Base-by-base conservation (phyloP, 1,140 invertebrate species). In the Micrasema minimum region DNA sequence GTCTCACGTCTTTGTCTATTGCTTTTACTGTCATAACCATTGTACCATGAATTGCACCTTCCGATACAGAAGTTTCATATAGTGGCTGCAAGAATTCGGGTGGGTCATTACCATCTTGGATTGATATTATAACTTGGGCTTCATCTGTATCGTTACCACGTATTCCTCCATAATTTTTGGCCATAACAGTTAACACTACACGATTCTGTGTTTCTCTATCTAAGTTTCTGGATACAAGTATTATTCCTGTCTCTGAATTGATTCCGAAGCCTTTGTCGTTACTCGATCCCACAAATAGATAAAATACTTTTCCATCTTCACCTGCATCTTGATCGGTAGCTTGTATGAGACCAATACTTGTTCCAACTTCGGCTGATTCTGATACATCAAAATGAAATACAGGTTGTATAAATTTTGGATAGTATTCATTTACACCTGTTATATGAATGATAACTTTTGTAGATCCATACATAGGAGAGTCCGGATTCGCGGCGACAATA, bases 51-150 rank as follows among this genome's bases (percentile, higher is more conserved):
- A 78, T 71, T 0, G 89, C 91, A 26, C 90, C 91, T 84, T 98
- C 96, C 14, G 90, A 91, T 5, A 97, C 86, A 31, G 83, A 87
- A 0, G 90, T 88, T 71, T 92, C 88, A 79, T 97, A 97, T 18
- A 88, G 78, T 22, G 85, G 85, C 75, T 93, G 87, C 9, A 91
- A 79, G 79, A 98, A 98, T 80, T 96, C 93, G 0, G 96, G 96
- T 2, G 96, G 95, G 85, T 98, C 96, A 78, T 98, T 98, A 3
- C 96, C 95, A 81, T 98, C 96, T 85, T 97, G 93, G 62, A 98
- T 94, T 0, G 91, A 93, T 66, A 98, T 92, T 23, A 95, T 93
- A 0, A 98, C 92, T 82, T 95, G 93, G 3, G 96, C 96, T 80
- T 96, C 94, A 80, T 98, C 96, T 0, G 95, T 97, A 78, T 98